Percentiles rank a stretch among this genome's conserved stretches.
These are phyloP conservation scores for Microchrysa polita DNA, from an alignment of 2,888 invertebrate species.

Conservation along the genomic window DNA sequence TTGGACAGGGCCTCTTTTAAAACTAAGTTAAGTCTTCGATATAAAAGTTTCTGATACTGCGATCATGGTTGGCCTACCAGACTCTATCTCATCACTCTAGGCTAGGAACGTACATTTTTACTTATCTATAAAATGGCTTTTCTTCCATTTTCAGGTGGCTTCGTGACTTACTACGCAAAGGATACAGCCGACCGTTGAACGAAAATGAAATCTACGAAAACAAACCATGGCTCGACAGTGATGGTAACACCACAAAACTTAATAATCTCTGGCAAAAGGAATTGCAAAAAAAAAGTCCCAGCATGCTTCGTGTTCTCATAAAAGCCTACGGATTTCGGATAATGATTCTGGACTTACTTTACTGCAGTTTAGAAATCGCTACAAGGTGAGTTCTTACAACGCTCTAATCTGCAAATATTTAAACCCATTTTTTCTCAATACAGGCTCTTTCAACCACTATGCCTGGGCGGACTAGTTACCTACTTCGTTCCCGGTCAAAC, in stretches of 20 bases:
- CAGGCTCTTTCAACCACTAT: slow-evolving; percentile 73
- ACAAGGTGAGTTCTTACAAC: slow-evolving; percentile 57
- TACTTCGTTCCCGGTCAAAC: slow-evolving; percentile 70
- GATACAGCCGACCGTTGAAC: slow-evolving; percentile 66
- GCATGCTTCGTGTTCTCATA: slow-evolving; percentile 63
- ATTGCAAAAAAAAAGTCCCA: slow-evolving; percentile 62
- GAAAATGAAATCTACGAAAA: slow-evolving; percentile 69
- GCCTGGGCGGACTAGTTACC: slow-evolving; percentile 73
- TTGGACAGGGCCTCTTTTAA: no score
- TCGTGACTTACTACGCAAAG: slow-evolving; percentile 66
- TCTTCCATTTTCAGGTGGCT: slow-evolving; percentile 60
- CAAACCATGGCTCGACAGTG: slow-evolving; percentile 66
- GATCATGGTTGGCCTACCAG: no score
- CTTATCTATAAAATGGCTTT: no score
- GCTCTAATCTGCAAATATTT: slow-evolving; percentile 64
- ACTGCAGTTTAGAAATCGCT: slow-evolving; percentile 57
- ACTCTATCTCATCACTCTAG: no score
- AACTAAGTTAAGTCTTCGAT: no score
- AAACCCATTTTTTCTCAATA: slow-evolving; percentile 65
- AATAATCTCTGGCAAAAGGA: slow-evolving; percentile 64
- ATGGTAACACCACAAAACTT: slow-evolving; percentile 65
- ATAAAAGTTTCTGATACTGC: no score
- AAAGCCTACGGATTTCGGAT: slow-evolving; percentile 64
- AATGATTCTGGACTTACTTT: slow-evolving; percentile 58
- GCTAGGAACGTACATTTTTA: no score